phyloP scores from a whole-genome alignment of 2,113 vertebrate species.

The Actenoides hombroni region DNA sequence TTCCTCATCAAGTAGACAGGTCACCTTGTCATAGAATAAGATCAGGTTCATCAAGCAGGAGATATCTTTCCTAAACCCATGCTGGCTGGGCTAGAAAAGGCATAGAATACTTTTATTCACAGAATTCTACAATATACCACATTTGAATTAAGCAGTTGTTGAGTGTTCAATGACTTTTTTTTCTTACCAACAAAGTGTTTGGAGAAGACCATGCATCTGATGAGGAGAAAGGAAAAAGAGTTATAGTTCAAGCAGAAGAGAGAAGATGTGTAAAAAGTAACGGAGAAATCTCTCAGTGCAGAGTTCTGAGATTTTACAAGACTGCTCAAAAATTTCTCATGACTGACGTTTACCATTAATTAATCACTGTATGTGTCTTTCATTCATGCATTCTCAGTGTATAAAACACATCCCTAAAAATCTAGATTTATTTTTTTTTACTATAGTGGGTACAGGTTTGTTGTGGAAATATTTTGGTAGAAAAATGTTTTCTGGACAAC shows the following conservation, averaged over 20 bases:
- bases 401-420: neutral
- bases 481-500: neutral
- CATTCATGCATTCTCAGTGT: neutral
- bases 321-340: neutral
- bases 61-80: no score
- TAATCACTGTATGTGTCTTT: neutral
- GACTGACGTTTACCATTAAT: neutral
- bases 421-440: neutral
- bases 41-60: no score
- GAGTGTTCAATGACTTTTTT: neutral
- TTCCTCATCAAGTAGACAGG: no score
- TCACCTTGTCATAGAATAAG: no score
- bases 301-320: neutral
- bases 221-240: neutral
- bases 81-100: neutral
- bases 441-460: accelerated
- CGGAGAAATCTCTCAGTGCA: neutral
- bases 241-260: neutral
- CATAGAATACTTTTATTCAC: neutral
- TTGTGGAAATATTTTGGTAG: neutral
- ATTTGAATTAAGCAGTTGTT: neutral
- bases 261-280: neutral
- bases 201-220: neutral
- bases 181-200: neutral
- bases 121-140: neutral